Percentiles rank a stretch among this genome's conserved stretches.
These are phyloP conservation scores for Astropecten irregularis DNA, from an alignment of 53 echinoderm and acorn worm genomes.

Conservation along the genomic window DNA sequence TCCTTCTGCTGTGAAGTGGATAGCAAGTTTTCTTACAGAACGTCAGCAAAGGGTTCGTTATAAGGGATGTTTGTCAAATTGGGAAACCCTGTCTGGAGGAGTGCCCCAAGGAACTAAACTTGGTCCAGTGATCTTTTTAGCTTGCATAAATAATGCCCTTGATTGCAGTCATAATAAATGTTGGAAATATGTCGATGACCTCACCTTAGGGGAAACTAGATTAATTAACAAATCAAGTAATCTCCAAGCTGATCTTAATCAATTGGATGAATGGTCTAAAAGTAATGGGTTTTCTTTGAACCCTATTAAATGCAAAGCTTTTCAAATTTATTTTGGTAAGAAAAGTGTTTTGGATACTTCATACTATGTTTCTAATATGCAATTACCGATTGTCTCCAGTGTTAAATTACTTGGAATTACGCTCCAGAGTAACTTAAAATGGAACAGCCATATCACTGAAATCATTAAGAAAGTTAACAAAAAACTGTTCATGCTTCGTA, in stretches of 20 bases:
- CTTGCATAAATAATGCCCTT: constrained; percentile 9
- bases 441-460: neutral
- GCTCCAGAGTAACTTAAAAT: constrained; percentile 10
- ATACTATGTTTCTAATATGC: neutral
- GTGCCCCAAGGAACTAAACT: constrained; percentile 30
- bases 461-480: neutral
- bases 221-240: neutral
- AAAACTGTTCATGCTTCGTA: too few species aligned
- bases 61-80: neutral
- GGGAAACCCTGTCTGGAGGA: neutral
- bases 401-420: constrained; percentile 25
- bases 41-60: constrained; percentile 2
- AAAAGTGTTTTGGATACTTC: neutral
- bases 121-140: constrained; percentile 1
- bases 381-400: neutral
- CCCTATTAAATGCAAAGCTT: constrained; percentile 11
- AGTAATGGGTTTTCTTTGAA: neutral
- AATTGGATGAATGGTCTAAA: neutral
- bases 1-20: neutral
- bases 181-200: constrained; percentile 23
- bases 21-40: neutral
- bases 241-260: neutral
- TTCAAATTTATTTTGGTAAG: constrained; percentile 1
- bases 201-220: constrained; percentile 21
- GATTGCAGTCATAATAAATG: neutral